These are phyloP conservation scores for Steinernema carpocapsae DNA, from an alignment of 2,888 invertebrate species.

Conservation along the genomic window DNA sequence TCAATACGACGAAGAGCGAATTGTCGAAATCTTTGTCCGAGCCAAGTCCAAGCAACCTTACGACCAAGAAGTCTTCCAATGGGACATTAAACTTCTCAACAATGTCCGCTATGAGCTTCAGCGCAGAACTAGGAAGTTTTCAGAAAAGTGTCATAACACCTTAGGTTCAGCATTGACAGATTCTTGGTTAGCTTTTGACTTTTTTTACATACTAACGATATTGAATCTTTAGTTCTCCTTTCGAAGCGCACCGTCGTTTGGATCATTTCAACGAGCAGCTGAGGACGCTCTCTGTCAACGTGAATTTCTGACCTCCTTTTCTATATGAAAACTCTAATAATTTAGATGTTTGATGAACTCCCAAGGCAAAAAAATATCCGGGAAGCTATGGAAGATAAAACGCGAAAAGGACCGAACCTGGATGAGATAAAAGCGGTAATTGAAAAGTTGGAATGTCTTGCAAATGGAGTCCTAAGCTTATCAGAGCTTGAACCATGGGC, in stretches of 20 bases:
- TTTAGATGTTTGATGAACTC: constrained; percentile 13
- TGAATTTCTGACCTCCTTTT: background rate
- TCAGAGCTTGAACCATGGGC: no score
- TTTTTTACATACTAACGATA: no score
- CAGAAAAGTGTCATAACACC: background rate
- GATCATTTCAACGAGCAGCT: constrained; percentile 27
- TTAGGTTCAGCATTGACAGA: background rate
- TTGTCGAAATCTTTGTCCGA: background rate
- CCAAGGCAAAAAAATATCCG: background rate
- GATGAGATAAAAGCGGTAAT: no score
- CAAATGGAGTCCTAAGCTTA: no score
- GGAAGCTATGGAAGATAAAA: background rate
- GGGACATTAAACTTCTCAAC: background rate
- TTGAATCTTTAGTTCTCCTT: background rate
- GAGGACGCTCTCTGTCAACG: constrained; percentile 8
- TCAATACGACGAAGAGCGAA: constrained; percentile 4
- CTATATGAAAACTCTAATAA: background rate
- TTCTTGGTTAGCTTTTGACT: no score
- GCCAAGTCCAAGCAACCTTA: background rate
- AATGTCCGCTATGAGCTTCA: constrained; percentile 8
- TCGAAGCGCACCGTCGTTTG: background rate
- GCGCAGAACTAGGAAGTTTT: background rate
- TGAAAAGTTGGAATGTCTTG: no score
- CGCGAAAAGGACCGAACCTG: background rate
- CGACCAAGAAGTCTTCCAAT: background rate